Percentiles rank a stretch among this genome's conserved stretches.
phyloP scores from a whole-genome alignment of 2,797 vertebrate species.

The Allobates femoralis region DNA sequence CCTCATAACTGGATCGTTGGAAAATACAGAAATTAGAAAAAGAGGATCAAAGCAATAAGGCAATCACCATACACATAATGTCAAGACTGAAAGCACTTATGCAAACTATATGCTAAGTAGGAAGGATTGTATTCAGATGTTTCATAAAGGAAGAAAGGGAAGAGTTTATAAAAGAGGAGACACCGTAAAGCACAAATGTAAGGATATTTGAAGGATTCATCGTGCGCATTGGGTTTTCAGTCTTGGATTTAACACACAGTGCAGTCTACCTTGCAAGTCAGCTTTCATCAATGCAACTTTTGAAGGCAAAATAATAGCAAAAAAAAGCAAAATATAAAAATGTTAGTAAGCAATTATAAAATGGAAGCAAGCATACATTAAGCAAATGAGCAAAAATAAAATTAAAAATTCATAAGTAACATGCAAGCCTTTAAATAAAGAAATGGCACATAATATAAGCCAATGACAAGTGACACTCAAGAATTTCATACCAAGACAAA shows the following conservation, averaged over 20 bases:
- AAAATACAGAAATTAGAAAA: slow-evolving; percentile 69
- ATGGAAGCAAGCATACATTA: slow-evolving; percentile 80
- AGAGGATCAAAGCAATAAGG: slow-evolving; percentile 76
- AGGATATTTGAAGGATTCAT: slow-evolving; percentile 67
- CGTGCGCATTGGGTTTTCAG: slow-evolving; percentile 79
- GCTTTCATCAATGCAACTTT: slow-evolving; percentile 99
- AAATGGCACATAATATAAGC: slow-evolving; percentile 77
- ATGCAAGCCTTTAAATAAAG: slow-evolving; percentile 62
- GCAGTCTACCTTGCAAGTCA: slow-evolving; percentile 99
- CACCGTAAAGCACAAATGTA: slow-evolving; percentile 65
- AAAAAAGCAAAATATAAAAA: slow-evolving; percentile 94
- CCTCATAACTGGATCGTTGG: slow-evolving; percentile 73
- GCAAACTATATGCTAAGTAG: slow-evolving; percentile 73
- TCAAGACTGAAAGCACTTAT: slow-evolving; percentile 83
- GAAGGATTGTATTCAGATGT: slow-evolving; percentile 64
- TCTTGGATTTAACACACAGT: slow-evolving; percentile 86
- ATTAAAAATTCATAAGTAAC: slow-evolving; percentile 54
- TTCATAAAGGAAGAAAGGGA: slow-evolving; percentile 63
- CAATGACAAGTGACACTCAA: slow-evolving; percentile 81
- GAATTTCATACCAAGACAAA: slow-evolving; percentile 79
- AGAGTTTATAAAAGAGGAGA: slow-evolving; percentile 66
- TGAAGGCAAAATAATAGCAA: slow-evolving; percentile 87
- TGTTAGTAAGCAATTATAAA: slow-evolving; percentile 91
- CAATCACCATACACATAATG: slow-evolving; percentile 77
- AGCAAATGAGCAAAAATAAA: slow-evolving; percentile 78